Evolutionary conservation across 2,113 vertebrate genomes (phyloP).

Genomic region (Rousettus leschenaultii): DNA sequence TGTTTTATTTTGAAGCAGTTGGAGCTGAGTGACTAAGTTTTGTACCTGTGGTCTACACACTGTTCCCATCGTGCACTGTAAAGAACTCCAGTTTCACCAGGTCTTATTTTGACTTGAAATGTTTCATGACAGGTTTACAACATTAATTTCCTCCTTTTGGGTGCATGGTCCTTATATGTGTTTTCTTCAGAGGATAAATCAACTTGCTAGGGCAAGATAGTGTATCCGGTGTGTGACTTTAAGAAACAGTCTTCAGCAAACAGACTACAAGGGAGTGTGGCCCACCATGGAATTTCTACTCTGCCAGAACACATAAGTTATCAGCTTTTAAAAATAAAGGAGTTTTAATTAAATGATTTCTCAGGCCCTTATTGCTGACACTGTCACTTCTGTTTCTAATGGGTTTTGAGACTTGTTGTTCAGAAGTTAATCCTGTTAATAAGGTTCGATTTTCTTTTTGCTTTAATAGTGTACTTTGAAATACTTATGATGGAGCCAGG

Average conservation of each 20-base stretch:
- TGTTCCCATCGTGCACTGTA: constrained; percentile 30
- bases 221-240: constrained; percentile 32
- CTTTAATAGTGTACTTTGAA: constrained; percentile 65
- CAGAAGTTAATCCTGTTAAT: constrained; percentile 74
- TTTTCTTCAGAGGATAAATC: constrained; percentile 82
- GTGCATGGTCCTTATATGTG: constrained; percentile 70
- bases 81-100: constrained; percentile 60
- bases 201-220: constrained; percentile 52
- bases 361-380: constrained; percentile 51
- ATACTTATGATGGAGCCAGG: constrained; percentile 49
- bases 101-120: constrained; percentile 80
- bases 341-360: constrained; percentile 68
- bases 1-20: neutral
- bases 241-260: constrained; percentile 47
- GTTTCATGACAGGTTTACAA: constrained; percentile 81
- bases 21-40: neutral
- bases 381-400: constrained; percentile 58
- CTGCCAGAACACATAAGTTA: constrained; percentile 34
- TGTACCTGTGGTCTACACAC: neutral
- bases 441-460: constrained; percentile 73
- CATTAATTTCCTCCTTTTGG: constrained; percentile 81
- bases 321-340: constrained; percentile 64
- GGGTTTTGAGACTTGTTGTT: constrained; percentile 71
- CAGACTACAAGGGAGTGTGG: neutral
- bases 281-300: constrained; percentile 14